These are phyloP conservation scores for Glaucidium brasilianum DNA, from an alignment of 2,113 vertebrate genomes.

Conservation along the genomic window DNA sequence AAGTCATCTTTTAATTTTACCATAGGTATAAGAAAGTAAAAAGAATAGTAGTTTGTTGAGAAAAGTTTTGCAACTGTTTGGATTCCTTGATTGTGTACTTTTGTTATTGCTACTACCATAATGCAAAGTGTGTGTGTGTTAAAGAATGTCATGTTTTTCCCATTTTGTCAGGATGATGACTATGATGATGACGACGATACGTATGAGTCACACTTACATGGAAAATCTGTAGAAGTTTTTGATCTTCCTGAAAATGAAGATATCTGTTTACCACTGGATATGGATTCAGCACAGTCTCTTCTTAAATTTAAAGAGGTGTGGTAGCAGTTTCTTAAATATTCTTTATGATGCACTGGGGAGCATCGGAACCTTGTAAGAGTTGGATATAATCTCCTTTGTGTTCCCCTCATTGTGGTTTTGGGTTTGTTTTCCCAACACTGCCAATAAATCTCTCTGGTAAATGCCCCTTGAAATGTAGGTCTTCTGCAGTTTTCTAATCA, in stretches of 20 bases:
- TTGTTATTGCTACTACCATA: neutral
- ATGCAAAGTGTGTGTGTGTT: neutral
- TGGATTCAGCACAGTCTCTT: slow-evolving; percentile 84
- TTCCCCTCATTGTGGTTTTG: neutral
- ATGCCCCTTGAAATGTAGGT: neutral
- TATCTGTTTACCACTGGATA: slow-evolving; percentile 79
- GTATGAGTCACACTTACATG: slow-evolving; percentile 80
- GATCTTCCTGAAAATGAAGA: slow-evolving; percentile 86
- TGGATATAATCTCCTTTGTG: neutral
- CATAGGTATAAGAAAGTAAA: neutral
- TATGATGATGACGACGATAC: slow-evolving; percentile 78
- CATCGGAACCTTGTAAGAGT: neutral
- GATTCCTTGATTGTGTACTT: neutral
- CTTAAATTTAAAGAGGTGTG: slow-evolving; percentile 89
- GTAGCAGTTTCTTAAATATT: neutral
- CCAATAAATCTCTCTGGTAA: neutral
- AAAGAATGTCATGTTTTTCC: neutral
- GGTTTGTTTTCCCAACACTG: neutral
- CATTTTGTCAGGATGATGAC: slow-evolving; percentile 73
- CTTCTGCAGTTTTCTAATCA: neutral
- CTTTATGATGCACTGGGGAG: neutral
- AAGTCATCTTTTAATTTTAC: neutral
- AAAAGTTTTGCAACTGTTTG: neutral
- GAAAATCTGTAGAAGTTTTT: slow-evolving; percentile 82
- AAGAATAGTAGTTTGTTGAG: neutral